Evolutionary conservation across 2,888 invertebrate species (phyloP), one percentile per base, ranked within the genome.

Genomic region (Caenorhabditis afra): DNA sequence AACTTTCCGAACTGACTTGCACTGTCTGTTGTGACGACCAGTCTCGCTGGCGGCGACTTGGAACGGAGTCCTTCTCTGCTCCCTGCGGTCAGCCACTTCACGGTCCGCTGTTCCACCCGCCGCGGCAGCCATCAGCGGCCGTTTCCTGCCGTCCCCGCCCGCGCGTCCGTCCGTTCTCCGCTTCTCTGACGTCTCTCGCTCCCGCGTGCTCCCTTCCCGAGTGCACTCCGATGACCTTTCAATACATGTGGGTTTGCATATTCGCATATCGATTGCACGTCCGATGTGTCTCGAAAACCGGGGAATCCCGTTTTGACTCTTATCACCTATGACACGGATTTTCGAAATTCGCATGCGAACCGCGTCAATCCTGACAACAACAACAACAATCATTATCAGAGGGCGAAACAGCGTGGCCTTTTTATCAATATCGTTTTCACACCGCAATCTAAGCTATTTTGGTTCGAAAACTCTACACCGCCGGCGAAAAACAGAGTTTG

Each of bases 401-500:
- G 23, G 59, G n/a, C 35, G 16, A 52, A 41, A n/a, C n/a, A n/a
- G n/a, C 16, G 2, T 29, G 18, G 14, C 3, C 65, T n/a, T 55
- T 47, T 67, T 67, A 58, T 67, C 50, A n/a, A n/a, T 22, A 50
- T 50, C 37, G 23, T 23, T 67, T 39, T 44, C 4, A 41, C 41
- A 58, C 58, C 67, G 47, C 66, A 57, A 66, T 23, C 18, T 10
- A 11, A n/a, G 39, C 47, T 67, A 67, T 58, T 67, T 67, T 16
- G 35, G 57, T 67, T 68, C 53, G 22, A 57, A 49, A 58, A 58
- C 58, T 41, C 29, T 58, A 58, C 22, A 44, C 22, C 20, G 18
- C 61, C 39, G 20, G 45, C 55, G 47, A 57, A 71, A 71, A 71
- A 71, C 64, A 71, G 41, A 12, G 68, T 70, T 70, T 71, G 71